Conservation (phyloP, 2,797 vertebrate genomes). For the Anguilla anguilla region DNA sequence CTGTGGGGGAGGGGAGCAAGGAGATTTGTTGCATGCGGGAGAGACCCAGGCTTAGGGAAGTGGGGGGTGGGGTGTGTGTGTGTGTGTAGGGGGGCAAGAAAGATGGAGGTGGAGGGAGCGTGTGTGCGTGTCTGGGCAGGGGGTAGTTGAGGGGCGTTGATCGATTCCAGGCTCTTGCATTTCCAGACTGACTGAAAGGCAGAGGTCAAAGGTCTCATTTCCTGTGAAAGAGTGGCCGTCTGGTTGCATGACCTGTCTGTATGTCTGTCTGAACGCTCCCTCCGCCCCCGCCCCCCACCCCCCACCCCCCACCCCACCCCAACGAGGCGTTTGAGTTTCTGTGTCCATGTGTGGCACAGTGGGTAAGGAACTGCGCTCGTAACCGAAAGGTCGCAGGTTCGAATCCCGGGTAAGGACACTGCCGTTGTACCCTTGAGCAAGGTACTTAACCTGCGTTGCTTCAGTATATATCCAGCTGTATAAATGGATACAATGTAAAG, state of each 20-base stretch:
- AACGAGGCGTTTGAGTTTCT: background rate
- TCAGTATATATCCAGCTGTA: too few relatives aligned
- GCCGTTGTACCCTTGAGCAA: too few relatives aligned
- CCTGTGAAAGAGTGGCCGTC: constrained; percentile 67
- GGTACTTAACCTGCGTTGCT: too few relatives aligned
- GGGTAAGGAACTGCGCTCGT: too few relatives aligned
- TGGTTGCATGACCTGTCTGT: constrained; percentile 47
- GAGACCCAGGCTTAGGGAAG: constrained; percentile 39
- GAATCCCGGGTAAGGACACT: too few relatives aligned
- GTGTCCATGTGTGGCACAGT: background rate
- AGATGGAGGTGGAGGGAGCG: constrained; percentile 38
- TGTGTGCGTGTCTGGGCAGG: background rate
- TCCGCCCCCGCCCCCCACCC: background rate
- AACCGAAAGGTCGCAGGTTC: too few relatives aligned
- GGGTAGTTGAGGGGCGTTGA: constrained; percentile 55
- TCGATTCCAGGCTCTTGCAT: constrained; percentile 74
- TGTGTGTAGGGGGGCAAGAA: constrained; percentile 34
- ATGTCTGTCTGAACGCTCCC: constrained; percentile 47
- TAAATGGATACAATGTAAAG: too few relatives aligned
- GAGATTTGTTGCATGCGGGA: constrained; percentile 38
- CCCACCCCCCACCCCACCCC: background rate
- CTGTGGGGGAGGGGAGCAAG: constrained; percentile 46
- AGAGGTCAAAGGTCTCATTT: constrained; percentile 73
- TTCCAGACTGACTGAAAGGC: constrained; percentile 73
- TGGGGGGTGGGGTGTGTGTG: background rate